Conservation (phyloP, 2,113 vertebrate species). For the Tympanuchus pallidicinctus region DNA sequence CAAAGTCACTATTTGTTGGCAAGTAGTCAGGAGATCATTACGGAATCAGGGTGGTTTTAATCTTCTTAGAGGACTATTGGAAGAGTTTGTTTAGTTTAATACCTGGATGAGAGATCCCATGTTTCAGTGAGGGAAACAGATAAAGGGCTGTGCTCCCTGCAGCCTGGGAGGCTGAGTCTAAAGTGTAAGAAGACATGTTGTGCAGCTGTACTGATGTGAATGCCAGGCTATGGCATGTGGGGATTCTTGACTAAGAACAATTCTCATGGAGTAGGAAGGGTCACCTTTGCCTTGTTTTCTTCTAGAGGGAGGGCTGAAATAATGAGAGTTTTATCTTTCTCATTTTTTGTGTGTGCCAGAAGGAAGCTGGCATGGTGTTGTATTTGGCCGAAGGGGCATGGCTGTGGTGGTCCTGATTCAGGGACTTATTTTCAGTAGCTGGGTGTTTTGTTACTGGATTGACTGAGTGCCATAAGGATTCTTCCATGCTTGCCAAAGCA, state of each 20-base stretch:
- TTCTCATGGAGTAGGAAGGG: too few species aligned
- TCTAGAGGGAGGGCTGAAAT: not conserved
- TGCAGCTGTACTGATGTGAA: not conserved
- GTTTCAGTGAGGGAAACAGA: not conserved
- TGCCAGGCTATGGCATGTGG: not conserved
- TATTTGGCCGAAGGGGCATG: not conserved
- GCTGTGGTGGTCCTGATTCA: too few species aligned
- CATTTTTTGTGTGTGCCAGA: not conserved
- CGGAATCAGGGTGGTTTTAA: slow-evolving; percentile 2
- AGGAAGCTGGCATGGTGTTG: not conserved
- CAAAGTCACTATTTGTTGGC: not conserved
- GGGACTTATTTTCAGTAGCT: not conserved
- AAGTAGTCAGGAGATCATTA: slow-evolving; percentile 5
- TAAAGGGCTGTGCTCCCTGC: not conserved
- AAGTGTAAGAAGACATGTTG: not conserved
- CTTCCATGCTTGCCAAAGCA: not conserved
- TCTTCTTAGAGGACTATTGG: slow-evolving; percentile 9
- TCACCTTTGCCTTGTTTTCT: not conserved
- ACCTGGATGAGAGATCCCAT: not conserved
- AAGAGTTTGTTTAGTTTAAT: not conserved
- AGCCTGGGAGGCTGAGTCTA: not conserved
- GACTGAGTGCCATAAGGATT: not conserved
- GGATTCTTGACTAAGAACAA: not conserved
- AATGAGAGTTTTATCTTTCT: not conserved
- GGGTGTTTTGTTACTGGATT: not conserved